phyloP scores from a whole-genome alignment of 2,888 invertebrate genomes.

The Volucella zonaria region DNA sequence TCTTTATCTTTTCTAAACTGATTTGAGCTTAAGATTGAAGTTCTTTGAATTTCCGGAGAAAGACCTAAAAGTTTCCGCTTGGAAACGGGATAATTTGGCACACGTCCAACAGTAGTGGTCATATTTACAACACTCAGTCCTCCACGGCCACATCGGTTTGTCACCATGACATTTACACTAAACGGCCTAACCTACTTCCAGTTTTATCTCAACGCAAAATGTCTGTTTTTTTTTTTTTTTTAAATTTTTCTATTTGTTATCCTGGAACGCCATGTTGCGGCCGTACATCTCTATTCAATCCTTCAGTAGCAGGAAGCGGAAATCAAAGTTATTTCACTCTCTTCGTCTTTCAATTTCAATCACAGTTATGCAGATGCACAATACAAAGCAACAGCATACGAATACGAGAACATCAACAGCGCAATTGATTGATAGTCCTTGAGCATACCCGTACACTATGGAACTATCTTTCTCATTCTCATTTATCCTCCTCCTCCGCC shows the following conservation, averaged over 20 bases:
- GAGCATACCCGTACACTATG: conserved; percentile 15
- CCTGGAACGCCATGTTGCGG: too few relatives aligned
- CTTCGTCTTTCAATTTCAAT: conserved; percentile 55
- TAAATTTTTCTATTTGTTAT: too few relatives aligned
- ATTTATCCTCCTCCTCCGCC: conserved; percentile 27
- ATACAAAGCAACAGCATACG: conserved; percentile 1
- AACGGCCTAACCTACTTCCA: conserved; percentile 34
- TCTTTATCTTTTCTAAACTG: too few relatives aligned
- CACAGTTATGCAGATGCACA: conserved; percentile 63
- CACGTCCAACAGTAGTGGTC: not conserved
- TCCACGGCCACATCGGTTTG: conserved; percentile 1
- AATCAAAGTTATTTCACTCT: conserved; percentile 62
- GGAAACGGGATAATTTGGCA: not conserved
- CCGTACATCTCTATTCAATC: not conserved
- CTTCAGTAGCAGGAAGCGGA: conserved; percentile 63
- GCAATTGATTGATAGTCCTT: conserved; percentile 64
- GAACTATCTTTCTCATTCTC: not conserved
- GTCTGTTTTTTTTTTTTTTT: not conserved
- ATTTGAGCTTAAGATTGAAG: too few relatives aligned
- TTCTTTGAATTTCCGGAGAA: too few relatives aligned
- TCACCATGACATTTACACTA: conserved; percentile 3
- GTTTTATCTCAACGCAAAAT: not conserved
- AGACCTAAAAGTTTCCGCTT: too few relatives aligned
- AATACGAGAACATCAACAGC: not conserved
- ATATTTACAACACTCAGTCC: not conserved